Evolutionary conservation across 2,113 vertebrate species (phyloP), one percentile per base, ranked within the genome.

Genomic region (Ramphastos sulfuratus): DNA sequence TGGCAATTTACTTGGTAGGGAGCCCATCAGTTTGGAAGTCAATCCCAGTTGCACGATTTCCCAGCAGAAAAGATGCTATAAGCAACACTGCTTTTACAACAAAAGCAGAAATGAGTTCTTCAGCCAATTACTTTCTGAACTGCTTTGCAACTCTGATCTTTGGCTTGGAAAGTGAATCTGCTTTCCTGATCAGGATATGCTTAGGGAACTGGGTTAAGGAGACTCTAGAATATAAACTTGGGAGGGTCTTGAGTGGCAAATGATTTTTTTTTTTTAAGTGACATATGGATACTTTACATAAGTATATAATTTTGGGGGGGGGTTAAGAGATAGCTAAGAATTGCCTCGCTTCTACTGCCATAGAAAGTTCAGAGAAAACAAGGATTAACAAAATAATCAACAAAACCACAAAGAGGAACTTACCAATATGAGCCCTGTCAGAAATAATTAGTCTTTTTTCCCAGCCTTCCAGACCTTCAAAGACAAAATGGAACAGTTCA

Each of bases 391-490:
- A 82, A 91, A 54, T 50, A 11, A 25, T 23, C 21, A 15, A 33
- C 7, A 39, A 33, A 4, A 54, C 27, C 25, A 84, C 19, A 28
- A 88, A 28, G 6, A 54, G 48, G 42, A 93, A 89, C 98, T 98
- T 98, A 99, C 99, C 99, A 44, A 99, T 99, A 91, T 99, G 99
- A 73, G 99, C 99, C 96, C 99, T 98, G 97, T 99, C 99, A 31
- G 99, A 99, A 97, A 99, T 99, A 96, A 99, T 98, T 94, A 99
- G 97, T 66, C 99, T 98, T 89, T 98, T 98, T 90, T 99, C 99
- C 99, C 99, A 99, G 96, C 98, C 99, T 97, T 98, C 98, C 27
- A 99, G 96, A 94, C 99, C 99, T 99, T 97, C 63, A 92, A 83
- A 79, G n/a, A 92, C 61, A 96, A 85, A 92, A 54, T 44, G 3